Evolutionary conservation across 2,888 invertebrate genomes (phyloP), one percentile per base, ranked within the genome.

Genomic region (Eulithis prunata): DNA sequence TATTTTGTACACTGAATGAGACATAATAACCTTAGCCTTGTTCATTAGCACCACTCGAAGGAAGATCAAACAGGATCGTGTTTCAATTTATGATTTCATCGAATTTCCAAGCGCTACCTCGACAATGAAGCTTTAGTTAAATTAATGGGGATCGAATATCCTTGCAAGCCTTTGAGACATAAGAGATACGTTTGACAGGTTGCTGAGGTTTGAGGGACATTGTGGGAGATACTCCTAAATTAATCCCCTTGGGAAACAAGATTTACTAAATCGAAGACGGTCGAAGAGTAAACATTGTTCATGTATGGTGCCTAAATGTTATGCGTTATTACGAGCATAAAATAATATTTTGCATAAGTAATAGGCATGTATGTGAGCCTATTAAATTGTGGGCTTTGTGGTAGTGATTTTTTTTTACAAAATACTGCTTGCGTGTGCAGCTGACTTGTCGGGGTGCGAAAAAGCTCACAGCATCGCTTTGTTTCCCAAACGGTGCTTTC

Each of bases 61-160:
- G 41, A 38, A 21, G 38, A 49, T 70, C 71, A 76, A 78, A 71
- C 74, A 70, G 74, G 78, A 82, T 89, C 84, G 68, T 67, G 83
- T 89, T 89, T 82, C 90, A 83, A 70, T 71, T 49, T 79, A 80
- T 75, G 80, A 80, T 87, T 83, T 85, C 82, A 84, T 85, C 78
- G 77, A 71, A 69, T 72, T 71, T 61, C 68, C 73, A 75, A 75
- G 75, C 58, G 52, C 43, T 57, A 6, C 14, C 52, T 69, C 62
- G 56, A 63, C 70, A 64, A 47, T 63, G 66, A 52, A 62, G 52
- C 67, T 61, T 62, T 74, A 73, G 73, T 73, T 70, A 57, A 64
- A 60, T 69, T 52, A 51, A 57, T 63, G 32, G 49, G 63, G 66
- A 63, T 69, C 62, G 47, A 61, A 57, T 69, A 32, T 57, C 60